These are phyloP conservation scores for Haemorhous mexicanus DNA, from an alignment of 2,113 vertebrate genomes.

Conservation along the genomic window DNA sequence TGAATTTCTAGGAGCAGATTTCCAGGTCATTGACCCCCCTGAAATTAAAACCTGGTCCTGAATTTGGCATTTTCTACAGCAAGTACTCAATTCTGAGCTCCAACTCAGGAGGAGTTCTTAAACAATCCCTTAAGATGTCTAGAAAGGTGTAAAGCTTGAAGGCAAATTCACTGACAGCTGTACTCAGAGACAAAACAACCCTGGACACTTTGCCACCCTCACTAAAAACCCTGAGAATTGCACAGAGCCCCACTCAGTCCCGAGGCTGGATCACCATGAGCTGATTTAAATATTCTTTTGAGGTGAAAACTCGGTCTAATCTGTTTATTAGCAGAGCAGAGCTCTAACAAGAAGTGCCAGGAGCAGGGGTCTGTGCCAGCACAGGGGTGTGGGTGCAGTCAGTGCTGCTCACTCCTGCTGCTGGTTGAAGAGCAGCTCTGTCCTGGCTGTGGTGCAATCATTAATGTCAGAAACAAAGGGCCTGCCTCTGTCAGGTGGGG, in stretches of 20 bases:
- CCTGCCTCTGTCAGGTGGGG: neutral
- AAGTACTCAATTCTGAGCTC: neutral
- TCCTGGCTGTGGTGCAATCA: too few relatives aligned
- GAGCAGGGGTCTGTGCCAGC: neutral
- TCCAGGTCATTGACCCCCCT: neutral
- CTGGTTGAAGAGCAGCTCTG: neutral
- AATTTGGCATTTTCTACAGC: neutral
- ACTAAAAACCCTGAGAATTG: neutral
- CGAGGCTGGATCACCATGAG: neutral
- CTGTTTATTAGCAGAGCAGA: neutral
- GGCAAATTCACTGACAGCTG: neutral
- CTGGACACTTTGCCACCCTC: neutral
- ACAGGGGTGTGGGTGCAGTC: neutral
- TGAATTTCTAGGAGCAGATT: neutral
- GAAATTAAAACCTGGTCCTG: neutral
- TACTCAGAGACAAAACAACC: neutral
- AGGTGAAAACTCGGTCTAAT: neutral
- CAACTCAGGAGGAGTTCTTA: neutral
- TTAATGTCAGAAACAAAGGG: neutral
- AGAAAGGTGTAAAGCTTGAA: neutral
- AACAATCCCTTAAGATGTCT: neutral
- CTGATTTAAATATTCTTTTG: neutral
- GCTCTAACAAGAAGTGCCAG: neutral
- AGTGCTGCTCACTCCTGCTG: fast-evolving
- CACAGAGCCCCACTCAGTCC: neutral